phyloP scores from a whole-genome alignment of 2,797 vertebrate species.

The Danionella dracula region DNA sequence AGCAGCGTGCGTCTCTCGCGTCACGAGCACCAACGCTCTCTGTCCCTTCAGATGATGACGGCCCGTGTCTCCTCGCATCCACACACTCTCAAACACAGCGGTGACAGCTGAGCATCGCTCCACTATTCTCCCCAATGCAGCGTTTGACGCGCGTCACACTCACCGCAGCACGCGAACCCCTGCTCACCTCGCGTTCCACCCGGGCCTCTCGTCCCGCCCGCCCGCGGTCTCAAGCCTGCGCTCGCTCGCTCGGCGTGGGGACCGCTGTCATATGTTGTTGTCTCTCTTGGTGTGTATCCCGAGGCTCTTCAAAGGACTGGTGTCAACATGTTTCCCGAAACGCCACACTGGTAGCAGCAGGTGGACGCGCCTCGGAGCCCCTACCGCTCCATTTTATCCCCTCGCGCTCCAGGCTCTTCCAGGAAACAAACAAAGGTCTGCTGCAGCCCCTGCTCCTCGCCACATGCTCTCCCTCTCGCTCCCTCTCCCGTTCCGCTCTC shows the following conservation, averaged over 20 bases:
- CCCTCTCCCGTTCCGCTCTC: constrained; percentile 17
- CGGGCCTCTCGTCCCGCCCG: constrained; percentile 28
- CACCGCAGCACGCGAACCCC: constrained; percentile 31
- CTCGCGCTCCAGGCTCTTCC: constrained; percentile 43
- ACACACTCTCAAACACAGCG: constrained; percentile 12
- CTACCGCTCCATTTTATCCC: constrained; percentile 51
- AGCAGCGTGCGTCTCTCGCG: constrained; percentile 2
- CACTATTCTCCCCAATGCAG: constrained; percentile 37
- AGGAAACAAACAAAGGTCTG: constrained; percentile 41
- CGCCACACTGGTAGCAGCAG: constrained; percentile 57
- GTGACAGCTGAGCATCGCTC: constrained; percentile 36
- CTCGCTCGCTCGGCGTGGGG: constrained; percentile 5
- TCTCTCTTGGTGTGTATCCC: background rate
- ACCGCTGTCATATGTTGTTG: constrained; percentile 14
- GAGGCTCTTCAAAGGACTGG: constrained; percentile 34
- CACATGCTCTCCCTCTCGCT: constrained; percentile 26
- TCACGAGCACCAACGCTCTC: constrained; percentile 23
- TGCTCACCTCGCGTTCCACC: constrained; percentile 42
- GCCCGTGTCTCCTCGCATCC: background rate
- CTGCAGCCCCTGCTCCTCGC: constrained; percentile 34
- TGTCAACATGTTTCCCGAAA: constrained; percentile 59
- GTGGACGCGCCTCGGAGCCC: constrained; percentile 64
- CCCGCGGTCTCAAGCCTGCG: constrained; percentile 7
- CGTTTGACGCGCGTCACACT: constrained; percentile 44
- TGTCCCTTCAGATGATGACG: constrained; percentile 2